Base-by-base conservation (phyloP, 1,140 invertebrate species). In the Lordiphosa collinella region DNA sequence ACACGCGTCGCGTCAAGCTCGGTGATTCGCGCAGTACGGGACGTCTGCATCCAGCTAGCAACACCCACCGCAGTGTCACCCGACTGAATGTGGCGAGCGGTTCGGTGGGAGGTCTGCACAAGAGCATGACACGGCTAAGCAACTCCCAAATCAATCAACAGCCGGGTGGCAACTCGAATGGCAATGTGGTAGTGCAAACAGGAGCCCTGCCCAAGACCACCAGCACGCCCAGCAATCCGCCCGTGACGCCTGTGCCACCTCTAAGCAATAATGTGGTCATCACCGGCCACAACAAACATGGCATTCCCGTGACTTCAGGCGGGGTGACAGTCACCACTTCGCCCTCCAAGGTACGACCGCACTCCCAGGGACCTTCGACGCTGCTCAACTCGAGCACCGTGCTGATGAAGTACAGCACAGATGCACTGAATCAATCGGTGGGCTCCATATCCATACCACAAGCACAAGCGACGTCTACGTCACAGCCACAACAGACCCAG, bases 41-140 rank as follows among this genome's bases (percentile, higher is more conserved):
- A 4, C 89, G 93, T 25, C 89, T 80, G 13, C 93, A 93, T 79
- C 92, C 93, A 4, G 91, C 92, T 9, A 91, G 92, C 35, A 92
- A 92, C 66, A 92, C 92, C 16, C 93, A 94, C 75, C 88, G 93
- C 29, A 94, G 93, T 85, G 94, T 94, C 92, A 94, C 93, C 0
- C 89, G 93, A 11, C 89, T 95, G 5, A 94, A 94, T 89, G 92
- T 94, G 65, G 92, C 92, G 46, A 92, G 92, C 32, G 93, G 93
- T 12, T 94, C 94, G 4, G 92, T 94, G 11, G 93, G 93, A 7
- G 94, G 93, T n/a, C 89, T 95, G 1, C 94, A 95, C 82, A 95
- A 94, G 82, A 95, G 94, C 80, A 94, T 95, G 93, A 95, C 94
- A n/a, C 90, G 94, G 34, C 88, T 95, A 35, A 94, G 93, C 58